A percentile compares a stretch with the other conserved stretches of the same genome.
Evolutionary conservation across 2,888 invertebrate species (phyloP).

Genomic region (Trichogramma dendrolimi): DNA sequence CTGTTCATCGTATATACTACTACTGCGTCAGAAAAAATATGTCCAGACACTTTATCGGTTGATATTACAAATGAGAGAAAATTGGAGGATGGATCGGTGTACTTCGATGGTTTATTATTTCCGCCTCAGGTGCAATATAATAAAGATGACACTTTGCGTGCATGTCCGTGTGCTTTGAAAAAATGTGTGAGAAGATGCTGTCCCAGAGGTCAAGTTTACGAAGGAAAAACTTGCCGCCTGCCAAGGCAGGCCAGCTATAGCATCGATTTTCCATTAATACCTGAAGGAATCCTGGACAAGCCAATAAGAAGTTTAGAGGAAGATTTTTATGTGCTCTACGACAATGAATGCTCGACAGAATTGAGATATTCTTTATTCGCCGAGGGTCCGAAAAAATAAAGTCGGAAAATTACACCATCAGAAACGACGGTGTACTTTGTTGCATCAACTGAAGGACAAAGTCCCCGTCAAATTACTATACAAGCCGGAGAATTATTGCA

Average conservation of each 20-base stretch:
- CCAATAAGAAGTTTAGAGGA: background rate
- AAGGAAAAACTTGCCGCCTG: background rate
- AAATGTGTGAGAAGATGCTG: slow-evolving; percentile 20
- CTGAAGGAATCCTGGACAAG: background rate
- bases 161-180: slow-evolving; percentile 17
- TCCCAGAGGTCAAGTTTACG: background rate
- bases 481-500: slow-evolving; percentile 14
- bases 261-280: background rate
- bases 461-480: background rate
- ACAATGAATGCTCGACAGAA: background rate
- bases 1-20: no score
- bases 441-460: background rate
- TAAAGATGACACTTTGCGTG: background rate
- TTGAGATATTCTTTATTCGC: no score
- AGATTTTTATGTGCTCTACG: slow-evolving; percentile 8
- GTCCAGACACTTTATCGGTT: slow-evolving; percentile 12
- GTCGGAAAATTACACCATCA: background rate
- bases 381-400: background rate
- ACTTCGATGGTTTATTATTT: background rate
- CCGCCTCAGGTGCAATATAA: slow-evolving; percentile 1
- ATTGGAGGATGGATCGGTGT: background rate
- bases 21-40: background rate
- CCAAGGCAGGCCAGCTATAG: background rate
- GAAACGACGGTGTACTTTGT: background rate
- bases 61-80: slow-evolving; percentile 15